A percentile compares a stretch with the other conserved stretches of the same genome.
Evolutionary conservation across 2,113 vertebrate species (phyloP).

Genomic region (Recurvirostra avosetta): DNA sequence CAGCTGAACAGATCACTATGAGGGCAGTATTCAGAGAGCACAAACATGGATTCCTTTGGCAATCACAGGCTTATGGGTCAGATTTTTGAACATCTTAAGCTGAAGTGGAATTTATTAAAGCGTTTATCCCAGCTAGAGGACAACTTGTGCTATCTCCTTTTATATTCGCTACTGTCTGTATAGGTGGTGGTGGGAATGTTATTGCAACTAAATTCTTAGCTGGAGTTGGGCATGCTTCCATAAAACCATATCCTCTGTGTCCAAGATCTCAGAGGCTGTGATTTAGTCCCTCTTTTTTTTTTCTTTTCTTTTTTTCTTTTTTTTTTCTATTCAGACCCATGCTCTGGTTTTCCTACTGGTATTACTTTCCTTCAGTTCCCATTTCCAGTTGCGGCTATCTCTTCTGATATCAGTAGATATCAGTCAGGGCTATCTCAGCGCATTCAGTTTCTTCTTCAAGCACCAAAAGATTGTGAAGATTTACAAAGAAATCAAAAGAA

Average conservation of each 20-base stretch:
- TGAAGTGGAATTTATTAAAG: neutral
- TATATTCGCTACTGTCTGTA: neutral
- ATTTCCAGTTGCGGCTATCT: neutral
- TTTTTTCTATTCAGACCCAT: neutral
- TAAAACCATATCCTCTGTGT: neutral
- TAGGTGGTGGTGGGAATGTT: neutral
- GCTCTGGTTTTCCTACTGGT: neutral
- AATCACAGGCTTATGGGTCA: neutral
- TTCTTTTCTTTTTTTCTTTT: fast-evolving
- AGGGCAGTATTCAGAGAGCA: fast-evolving
- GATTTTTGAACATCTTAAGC: neutral
- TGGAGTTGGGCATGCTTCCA: neutral
- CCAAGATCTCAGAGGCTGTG: neutral
- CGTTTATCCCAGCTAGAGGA: neutral
- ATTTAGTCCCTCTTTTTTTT: neutral
- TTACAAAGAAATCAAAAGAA: neutral
- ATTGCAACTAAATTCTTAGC: neutral
- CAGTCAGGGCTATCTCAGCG: neutral
- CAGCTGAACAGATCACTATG: neutral
- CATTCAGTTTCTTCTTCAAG: neutral
- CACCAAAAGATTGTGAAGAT: neutral
- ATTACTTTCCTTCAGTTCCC: neutral
- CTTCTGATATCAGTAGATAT: neutral
- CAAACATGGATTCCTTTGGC: neutral
- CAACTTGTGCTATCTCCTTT: neutral